Percentiles rank a stretch among this genome's conserved stretches.
Evolutionary conservation across 2,888 invertebrate species (phyloP).

Genomic region (Agelastica alni): DNA sequence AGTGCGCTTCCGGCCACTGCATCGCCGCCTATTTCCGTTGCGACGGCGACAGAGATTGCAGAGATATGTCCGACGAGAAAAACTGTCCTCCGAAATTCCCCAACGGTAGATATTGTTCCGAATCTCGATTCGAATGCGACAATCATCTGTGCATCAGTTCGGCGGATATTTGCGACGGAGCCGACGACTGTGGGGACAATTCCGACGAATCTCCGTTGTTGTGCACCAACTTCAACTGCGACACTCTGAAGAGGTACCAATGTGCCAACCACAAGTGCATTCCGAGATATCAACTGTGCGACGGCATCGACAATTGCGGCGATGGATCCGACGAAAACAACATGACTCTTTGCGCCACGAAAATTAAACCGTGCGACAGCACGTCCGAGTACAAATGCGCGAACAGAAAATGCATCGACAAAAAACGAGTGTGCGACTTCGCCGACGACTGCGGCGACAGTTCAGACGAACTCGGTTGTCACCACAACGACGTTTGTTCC

Average conservation of each 20-base stretch:
- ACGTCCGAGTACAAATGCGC: slow-evolving; percentile 85
- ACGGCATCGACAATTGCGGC: slow-evolving; percentile 90
- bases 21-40: slow-evolving; percentile 87
- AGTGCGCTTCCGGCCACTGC: slow-evolving; percentile 91
- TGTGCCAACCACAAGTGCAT: slow-evolving; percentile 89
- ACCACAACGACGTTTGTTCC: slow-evolving; percentile 66
- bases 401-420: slow-evolving; percentile 82
- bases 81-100: slow-evolving; percentile 89
- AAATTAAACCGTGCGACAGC: slow-evolving; percentile 75
- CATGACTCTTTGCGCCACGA: slow-evolving; percentile 83
- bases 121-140: slow-evolving; percentile 87
- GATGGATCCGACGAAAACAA: slow-evolving; percentile 96
- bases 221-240: slow-evolving; percentile 85
- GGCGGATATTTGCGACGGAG: slow-evolving; percentile 89
- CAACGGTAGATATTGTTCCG: slow-evolving; percentile 84
- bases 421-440: slow-evolving; percentile 81
- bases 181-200: slow-evolving; percentile 90
- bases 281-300: slow-evolving; percentile 85
- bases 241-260: slow-evolving; percentile 81
- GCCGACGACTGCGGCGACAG: slow-evolving; percentile 90
- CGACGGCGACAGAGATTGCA: slow-evolving; percentile 87
- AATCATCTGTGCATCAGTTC: slow-evolving; percentile 91
- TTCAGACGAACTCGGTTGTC: slow-evolving; percentile 90
- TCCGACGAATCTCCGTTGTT: slow-evolving; percentile 83
- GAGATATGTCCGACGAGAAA: slow-evolving; percentile 87